phyloP scores from a whole-genome alignment of 2,797 vertebrate species.

The Botia kubotai region DNA sequence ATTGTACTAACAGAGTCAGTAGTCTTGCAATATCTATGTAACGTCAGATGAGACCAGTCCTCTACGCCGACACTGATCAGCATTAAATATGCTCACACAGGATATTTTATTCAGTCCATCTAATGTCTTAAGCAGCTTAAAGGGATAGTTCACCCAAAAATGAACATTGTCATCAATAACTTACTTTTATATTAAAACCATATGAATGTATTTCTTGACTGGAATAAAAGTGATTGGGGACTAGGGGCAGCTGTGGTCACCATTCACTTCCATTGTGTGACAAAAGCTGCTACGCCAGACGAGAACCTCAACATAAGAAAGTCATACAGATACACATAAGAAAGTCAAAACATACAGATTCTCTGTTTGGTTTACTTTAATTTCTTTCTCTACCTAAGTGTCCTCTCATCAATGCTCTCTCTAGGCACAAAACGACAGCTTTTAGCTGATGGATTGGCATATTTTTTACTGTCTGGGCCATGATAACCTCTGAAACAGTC shows the following conservation, averaged over 20 bases:
- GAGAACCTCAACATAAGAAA: no score
- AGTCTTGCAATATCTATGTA: no score
- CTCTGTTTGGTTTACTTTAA: slow-evolving; percentile 1
- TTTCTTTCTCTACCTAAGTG: slow-evolving; percentile 54
- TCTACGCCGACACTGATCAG: not conserved
- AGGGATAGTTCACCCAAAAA: not conserved
- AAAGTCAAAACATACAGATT: not conserved
- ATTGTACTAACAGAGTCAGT: not conserved
- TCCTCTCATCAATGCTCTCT: slow-evolving; percentile 59
- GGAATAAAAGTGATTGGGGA: not conserved
- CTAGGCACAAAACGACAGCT: slow-evolving; percentile 51
- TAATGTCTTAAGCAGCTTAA: slow-evolving; percentile 28
- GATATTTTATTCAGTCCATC: not conserved
- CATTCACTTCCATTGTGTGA: no score
- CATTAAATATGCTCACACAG: not conserved
- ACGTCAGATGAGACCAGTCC: not conserved
- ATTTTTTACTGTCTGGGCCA: slow-evolving; percentile 71
- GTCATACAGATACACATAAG: not conserved
- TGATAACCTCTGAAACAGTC: slow-evolving; percentile 60
- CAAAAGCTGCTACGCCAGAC: no score
- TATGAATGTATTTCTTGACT: not conserved
- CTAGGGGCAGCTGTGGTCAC: no score
- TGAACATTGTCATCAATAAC: not conserved
- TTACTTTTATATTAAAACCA: not conserved
- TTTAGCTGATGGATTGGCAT: slow-evolving; percentile 69